These are phyloP conservation scores for Lithophane socia DNA, from an alignment of 2,888 invertebrate species.

Conservation along the genomic window DNA sequence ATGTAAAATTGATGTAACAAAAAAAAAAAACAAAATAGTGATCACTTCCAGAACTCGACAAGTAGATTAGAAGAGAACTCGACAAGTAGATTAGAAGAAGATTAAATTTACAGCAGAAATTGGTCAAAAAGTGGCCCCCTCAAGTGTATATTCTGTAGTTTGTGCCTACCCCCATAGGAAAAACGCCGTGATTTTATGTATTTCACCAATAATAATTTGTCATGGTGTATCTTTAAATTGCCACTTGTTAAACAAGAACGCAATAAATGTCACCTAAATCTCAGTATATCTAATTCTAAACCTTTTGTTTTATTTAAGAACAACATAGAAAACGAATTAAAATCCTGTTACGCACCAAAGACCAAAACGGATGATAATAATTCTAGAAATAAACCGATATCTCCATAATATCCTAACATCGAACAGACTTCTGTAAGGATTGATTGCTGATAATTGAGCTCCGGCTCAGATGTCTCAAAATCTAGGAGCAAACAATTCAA, in stretches of 20 bases:
- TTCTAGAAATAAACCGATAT: conserved; percentile 26
- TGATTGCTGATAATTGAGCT: conserved; percentile 35
- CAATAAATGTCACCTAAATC: neutral
- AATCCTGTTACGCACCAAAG: conserved; percentile 23
- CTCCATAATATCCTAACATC: conserved; percentile 12
- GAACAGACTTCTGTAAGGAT: conserved; percentile 13
- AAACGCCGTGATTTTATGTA: neutral
- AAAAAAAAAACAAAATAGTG: neutral
- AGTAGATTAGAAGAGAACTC: too few species aligned
- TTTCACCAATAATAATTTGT: neutral
- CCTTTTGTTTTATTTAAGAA: conserved; percentile 11
- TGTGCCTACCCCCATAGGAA: neutral
- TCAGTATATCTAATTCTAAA: neutral
- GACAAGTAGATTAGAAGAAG: neutral
- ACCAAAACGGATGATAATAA: conserved; percentile 36
- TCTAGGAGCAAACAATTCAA: conserved; percentile 9
- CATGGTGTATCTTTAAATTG: neutral
- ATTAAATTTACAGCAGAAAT: neutral
- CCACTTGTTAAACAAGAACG: neutral
- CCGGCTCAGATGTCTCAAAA: conserved; percentile 25
- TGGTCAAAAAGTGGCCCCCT: neutral
- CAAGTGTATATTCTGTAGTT: neutral
- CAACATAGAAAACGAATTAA: conserved; percentile 14
- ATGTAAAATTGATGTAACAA: neutral
- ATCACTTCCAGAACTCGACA: neutral